Evolutionary conservation across 2,113 vertebrate genomes (phyloP).

Genomic region (Chionomys nivalis): DNA sequence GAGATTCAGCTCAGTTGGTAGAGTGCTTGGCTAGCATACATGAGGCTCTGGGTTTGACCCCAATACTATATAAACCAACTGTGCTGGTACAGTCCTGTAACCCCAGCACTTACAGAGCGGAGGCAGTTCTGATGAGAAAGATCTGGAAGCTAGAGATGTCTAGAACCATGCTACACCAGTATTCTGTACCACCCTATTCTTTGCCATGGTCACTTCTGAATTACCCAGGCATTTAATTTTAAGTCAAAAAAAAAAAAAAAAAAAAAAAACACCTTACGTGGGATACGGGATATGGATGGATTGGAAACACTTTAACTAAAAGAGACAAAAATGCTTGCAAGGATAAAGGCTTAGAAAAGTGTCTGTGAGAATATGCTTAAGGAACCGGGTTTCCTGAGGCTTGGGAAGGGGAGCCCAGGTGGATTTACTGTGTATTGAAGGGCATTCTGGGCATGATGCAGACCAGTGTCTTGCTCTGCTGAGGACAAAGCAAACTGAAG

Average conservation of each 20-base stretch:
- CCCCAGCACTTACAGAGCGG: not conserved
- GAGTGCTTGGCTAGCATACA: not conserved
- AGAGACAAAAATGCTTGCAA: not conserved
- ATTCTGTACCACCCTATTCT: not conserved
- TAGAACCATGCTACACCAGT: not conserved
- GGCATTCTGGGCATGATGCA: rapidly evolving
- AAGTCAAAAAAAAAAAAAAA: not conserved
- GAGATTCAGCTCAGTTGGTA: not conserved
- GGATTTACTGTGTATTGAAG: not conserved
- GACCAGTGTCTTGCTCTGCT: not conserved
- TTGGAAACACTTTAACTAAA: not conserved
- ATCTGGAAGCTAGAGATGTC: not conserved
- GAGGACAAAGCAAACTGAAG: not conserved
- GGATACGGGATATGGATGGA: not conserved
- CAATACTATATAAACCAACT: not conserved
- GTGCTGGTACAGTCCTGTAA: not conserved
- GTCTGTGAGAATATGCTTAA: not conserved
- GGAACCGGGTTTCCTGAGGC: not conserved
- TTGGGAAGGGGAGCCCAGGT: not conserved
- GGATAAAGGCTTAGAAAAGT: not conserved
- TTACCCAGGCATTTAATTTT: not conserved
- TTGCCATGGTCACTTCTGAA: not conserved
- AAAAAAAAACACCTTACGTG: not conserved
- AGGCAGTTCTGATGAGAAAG: not conserved
- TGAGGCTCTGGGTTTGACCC: not conserved